These are phyloP conservation scores for Mallotus villosus DNA, from an alignment of 2,797 vertebrate species.

Conservation along the genomic window DNA sequence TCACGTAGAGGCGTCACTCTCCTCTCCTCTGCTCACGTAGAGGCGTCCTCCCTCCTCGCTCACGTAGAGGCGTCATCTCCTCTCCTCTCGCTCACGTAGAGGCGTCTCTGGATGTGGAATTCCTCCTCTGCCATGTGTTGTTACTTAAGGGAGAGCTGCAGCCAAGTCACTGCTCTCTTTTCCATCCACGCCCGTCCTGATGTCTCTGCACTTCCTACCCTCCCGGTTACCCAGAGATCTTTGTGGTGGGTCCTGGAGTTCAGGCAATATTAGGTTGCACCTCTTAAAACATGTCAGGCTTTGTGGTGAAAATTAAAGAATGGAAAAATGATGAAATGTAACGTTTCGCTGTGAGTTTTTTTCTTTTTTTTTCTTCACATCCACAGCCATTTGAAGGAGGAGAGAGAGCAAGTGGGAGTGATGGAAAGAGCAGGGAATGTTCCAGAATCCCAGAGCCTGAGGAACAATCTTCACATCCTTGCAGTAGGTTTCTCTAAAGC, in stretches of 20 bases:
- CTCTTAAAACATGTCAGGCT: conserved; percentile 83
- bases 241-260: conserved; percentile 85
- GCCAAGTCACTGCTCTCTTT: conserved; percentile 83
- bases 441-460: too few relatives aligned
- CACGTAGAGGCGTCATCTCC: conserved; percentile 28
- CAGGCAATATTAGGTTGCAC: conserved; percentile 84
- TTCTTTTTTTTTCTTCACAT: conserved; percentile 34
- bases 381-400: conserved; percentile 41
- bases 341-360: conserved; percentile 67
- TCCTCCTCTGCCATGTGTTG: conserved; percentile 84
- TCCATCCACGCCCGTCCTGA: conserved; percentile 90
- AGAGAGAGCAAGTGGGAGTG: conserved; percentile 54
- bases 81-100: conserved; percentile 35
- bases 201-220: conserved; percentile 91
- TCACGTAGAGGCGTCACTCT: too few relatives aligned
- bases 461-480: background rate
- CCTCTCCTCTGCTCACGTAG: too few relatives aligned
- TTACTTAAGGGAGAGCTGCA: conserved; percentile 81
- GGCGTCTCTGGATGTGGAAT: conserved; percentile 67
- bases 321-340: conserved; percentile 80
- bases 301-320: conserved; percentile 83
- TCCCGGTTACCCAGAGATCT: conserved; percentile 87
- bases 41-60: too few relatives aligned
- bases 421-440: conserved; percentile 48
- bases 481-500: background rate